These are phyloP conservation scores for Puma concolor DNA, from an alignment of 2,113 vertebrate genomes.

Conservation along the genomic window DNA sequence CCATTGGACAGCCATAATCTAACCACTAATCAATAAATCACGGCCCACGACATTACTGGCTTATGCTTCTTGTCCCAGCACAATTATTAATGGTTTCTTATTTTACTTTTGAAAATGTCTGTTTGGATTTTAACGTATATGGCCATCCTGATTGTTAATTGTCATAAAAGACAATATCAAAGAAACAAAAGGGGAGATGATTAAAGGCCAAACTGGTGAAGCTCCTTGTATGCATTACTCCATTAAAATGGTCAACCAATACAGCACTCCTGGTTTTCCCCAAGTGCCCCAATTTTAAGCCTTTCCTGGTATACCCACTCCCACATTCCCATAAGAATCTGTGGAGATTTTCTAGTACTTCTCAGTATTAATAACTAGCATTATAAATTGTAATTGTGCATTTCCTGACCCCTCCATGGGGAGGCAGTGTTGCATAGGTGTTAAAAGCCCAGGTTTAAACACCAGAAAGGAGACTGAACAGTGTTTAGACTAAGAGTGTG, in stretches of 20 bases:
- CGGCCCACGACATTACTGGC: neutral
- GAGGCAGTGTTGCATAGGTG: slow-evolving; percentile 42
- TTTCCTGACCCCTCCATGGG: neutral
- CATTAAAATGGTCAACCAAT: neutral
- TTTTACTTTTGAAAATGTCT: slow-evolving; percentile 1
- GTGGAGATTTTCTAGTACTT: neutral
- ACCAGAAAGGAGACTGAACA: neutral
- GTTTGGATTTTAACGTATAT: slow-evolving; percentile 31
- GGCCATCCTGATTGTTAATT: neutral
- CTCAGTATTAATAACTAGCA: neutral
- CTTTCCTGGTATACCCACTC: neutral
- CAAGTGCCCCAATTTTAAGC: neutral
- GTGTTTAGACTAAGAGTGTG: neutral
- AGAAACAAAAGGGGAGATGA: neutral
- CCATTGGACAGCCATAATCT: neutral
- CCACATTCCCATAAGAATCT: neutral
- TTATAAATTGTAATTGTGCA: neutral
- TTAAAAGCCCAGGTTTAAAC: neutral
- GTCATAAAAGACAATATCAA: neutral
- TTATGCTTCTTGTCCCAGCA: neutral
- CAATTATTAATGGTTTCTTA: neutral
- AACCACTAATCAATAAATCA: neutral
- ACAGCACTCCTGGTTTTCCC: neutral
- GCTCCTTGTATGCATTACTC: neutral
- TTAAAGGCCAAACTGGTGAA: neutral